Percentiles rank a stretch among this genome's conserved stretches.
Conservation (phyloP, 2,797 vertebrate genomes). For the Nasua narica region DNA sequence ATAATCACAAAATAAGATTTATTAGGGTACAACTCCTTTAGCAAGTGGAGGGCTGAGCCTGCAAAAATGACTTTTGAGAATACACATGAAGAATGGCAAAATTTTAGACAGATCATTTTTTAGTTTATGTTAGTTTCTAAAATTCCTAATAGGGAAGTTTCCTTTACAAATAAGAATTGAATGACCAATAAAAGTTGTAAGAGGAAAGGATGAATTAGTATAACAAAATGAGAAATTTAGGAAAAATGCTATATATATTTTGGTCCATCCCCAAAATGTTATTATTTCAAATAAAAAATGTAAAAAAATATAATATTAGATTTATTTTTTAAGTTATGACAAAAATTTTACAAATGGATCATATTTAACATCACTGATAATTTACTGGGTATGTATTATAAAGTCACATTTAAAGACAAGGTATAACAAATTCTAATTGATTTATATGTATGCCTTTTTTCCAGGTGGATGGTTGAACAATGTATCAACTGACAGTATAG, state of each 20-base stretch:
- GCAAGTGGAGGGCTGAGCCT: not conserved
- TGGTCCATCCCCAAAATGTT: not conserved
- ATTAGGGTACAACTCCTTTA: slow-evolving; percentile 52
- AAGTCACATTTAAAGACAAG: not conserved
- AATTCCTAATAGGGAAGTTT: slow-evolving; percentile 49
- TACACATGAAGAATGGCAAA: slow-evolving; percentile 64
- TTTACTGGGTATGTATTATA: not conserved
- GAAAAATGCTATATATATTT: not conserved
- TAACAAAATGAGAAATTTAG: slow-evolving; percentile 38
- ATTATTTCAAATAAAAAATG: slow-evolving; percentile 9
- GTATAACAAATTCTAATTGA: not conserved
- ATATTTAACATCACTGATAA: slow-evolving; percentile 1
- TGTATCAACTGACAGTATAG: not conserved
- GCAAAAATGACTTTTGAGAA: slow-evolving; percentile 62
- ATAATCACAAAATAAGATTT: slow-evolving; percentile 68
- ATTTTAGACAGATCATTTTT: slow-evolving; percentile 56
- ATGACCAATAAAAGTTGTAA: slow-evolving; percentile 22
- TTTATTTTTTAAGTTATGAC: not conserved
- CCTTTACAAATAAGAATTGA: slow-evolving; percentile 48
- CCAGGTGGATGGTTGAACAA: not conserved
- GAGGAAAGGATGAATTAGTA: not conserved
- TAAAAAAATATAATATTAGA: not conserved
- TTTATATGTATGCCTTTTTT: not conserved
- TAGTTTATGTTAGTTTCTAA: slow-evolving; percentile 69
- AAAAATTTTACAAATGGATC: not conserved